Base-by-base conservation (phyloP, 1,140 invertebrate species). In the Hylyphantes graminicola region DNA sequence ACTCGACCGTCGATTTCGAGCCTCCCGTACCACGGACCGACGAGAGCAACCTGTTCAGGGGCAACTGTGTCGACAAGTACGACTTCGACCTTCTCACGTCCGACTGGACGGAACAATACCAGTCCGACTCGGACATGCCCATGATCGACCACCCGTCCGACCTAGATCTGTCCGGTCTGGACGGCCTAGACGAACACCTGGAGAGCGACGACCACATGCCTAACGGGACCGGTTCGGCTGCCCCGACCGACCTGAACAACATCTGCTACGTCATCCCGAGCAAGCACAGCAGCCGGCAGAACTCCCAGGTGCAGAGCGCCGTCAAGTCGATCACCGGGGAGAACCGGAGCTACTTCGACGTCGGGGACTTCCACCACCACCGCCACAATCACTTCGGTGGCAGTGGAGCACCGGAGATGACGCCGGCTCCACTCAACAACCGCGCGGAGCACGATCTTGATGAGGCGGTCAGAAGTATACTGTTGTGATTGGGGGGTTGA, bases 391-490 rank as follows among this genome's bases (percentile, higher is more conserved):
- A 76, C 81, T 48, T 70, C 11, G 21, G 64, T 55, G 70, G 74
- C 51, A 73, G 77, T 63, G 77, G 79, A 67, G 53, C 50, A 11
- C 63, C 9, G 57, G 19, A 50, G 9, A 51, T 7, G 82, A 81
- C 7, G 48, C 94, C 78, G 93, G 17, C 78, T 21, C 17, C 70
- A n/a, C 78, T 35, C n/a, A 81, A 17, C 15, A 59, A 65, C 48
- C 86, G 87, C 51, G 84, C 86, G 74, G 90, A 92, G 87, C 88
- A 89, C 75, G 90, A 91, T 63, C 88, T 92, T 70, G 91, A 92
- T 85, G 91, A 92, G 88, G 91, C 92, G 75, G 91, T 92, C 55
- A 89, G 91, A 19, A 92, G 90, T 87, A 92, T 92, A 77, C 88
- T 92, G 84, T 50, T 82, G 17, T 65, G 51, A 65, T 17, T 19